Evolutionary conservation across 2,113 vertebrate genomes (phyloP).

Genomic region (Hypomesus transpacificus): DNA sequence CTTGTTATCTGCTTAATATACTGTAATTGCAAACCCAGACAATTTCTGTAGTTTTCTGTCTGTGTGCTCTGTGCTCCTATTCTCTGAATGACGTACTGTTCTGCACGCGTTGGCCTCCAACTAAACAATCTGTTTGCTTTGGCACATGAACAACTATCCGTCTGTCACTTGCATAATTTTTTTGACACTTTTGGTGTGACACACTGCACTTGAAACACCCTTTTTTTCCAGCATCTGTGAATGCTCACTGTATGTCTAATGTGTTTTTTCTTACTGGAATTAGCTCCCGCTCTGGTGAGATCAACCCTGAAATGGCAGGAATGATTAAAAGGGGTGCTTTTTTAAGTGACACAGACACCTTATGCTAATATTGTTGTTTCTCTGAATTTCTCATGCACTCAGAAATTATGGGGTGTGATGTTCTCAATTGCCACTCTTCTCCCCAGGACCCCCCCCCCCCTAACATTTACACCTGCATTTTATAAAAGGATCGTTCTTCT

Average conservation of each 20-base stretch:
- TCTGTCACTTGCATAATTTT: no score
- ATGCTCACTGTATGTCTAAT: no score
- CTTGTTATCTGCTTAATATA: conserved; percentile 23
- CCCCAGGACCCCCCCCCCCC: conserved; percentile 15
- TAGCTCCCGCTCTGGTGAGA: no score
- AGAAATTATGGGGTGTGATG: background rate
- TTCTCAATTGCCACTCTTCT: background rate
- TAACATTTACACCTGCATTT: conserved; percentile 4
- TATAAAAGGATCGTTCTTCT: conserved; percentile 68
- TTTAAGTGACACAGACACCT: background rate
- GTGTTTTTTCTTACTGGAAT: no score
- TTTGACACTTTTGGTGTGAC: no score
- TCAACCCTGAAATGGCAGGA: no score
- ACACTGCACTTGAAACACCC: no score
- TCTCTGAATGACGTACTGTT: background rate
- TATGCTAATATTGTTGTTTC: background rate
- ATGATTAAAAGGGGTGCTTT: background rate
- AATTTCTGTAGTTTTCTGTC: background rate
- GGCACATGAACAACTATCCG: no score
- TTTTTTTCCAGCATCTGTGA: no score
- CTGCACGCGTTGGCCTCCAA: no score
- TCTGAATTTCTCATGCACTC: background rate
- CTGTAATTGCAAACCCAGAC: background rate
- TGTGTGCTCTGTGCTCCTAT: background rate
- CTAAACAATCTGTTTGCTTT: no score